phyloP scores from a whole-genome alignment of 2,113 vertebrate genomes.

The Noctilio leporinus region DNA sequence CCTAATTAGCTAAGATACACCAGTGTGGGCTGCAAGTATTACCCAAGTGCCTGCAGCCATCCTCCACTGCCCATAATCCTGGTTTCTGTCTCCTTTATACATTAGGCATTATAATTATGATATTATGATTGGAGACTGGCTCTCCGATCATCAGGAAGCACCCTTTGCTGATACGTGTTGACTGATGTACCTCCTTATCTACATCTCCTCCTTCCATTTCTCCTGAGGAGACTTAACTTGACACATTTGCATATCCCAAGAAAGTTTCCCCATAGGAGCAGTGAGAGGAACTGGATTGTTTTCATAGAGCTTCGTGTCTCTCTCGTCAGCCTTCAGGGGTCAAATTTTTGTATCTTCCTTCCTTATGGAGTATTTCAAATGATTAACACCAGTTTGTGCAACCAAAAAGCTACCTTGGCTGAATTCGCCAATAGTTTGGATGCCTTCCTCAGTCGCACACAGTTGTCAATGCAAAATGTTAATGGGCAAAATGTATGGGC shows the following conservation, averaged over 20 bases:
- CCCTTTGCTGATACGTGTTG: background rate
- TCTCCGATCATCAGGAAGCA: background rate
- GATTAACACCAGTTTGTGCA: constrained; percentile 14
- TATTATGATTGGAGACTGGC: background rate
- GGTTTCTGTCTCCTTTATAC: background rate
- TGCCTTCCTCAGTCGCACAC: background rate
- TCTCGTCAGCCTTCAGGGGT: background rate
- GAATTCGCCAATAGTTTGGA: background rate
- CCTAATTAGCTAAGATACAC: background rate
- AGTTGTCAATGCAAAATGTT: constrained; percentile 19
- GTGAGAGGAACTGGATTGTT: background rate
- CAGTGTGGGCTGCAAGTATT: background rate
- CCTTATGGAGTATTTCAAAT: background rate
- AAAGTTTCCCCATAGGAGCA: background rate
- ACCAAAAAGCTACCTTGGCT: background rate
- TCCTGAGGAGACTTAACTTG: background rate
- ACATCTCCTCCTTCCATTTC: background rate
- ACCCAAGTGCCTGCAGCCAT: background rate
- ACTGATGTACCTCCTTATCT: background rate
- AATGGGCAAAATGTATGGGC: background rate
- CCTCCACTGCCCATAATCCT: background rate
- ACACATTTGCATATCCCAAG: background rate
- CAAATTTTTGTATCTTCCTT: background rate
- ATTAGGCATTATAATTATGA: background rate
- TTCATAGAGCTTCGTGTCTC: background rate